A percentile compares a stretch with the other conserved stretches of the same genome.
phyloP scores from a whole-genome alignment of 2,113 vertebrate genomes.

The Herpetotheres cachinnans region DNA sequence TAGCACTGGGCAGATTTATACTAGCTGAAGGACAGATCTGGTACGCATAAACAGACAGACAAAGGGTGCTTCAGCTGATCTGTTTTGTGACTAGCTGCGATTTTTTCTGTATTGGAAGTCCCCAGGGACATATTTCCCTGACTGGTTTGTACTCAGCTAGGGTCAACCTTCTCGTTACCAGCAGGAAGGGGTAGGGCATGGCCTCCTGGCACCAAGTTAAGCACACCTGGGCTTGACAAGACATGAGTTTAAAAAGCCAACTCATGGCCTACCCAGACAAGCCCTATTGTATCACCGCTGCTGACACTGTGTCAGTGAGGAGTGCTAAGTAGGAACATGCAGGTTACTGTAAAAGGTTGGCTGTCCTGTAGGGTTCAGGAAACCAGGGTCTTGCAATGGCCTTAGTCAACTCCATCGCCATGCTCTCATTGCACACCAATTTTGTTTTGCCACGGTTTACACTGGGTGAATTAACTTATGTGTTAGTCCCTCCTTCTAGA shows the following conservation, averaged over 20 bases:
- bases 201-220: not conserved
- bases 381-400: not conserved
- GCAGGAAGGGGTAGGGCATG: not conserved
- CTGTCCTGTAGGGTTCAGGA: not conserved
- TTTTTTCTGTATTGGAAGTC: not conserved
- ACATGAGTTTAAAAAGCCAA: not conserved
- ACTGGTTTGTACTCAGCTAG: not conserved
- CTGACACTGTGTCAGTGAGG: not conserved
- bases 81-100: not conserved
- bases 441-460: not conserved
- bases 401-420: accelerated
- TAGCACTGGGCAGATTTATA: not conserved
- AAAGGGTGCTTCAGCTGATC: not conserved
- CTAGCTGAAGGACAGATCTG: not conserved
- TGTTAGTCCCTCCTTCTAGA: not conserved
- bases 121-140: not conserved
- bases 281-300: accelerated
- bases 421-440: not conserved
- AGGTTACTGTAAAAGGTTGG: not conserved
- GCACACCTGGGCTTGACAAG: not conserved
- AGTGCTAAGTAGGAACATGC: not conserved
- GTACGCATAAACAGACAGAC: not conserved
- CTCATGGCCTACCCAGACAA: accelerated
- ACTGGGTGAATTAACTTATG: not conserved
- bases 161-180: not conserved